phyloP scores from a whole-genome alignment of 2,113 vertebrate genomes.

The Seriola rivoliana region DNA sequence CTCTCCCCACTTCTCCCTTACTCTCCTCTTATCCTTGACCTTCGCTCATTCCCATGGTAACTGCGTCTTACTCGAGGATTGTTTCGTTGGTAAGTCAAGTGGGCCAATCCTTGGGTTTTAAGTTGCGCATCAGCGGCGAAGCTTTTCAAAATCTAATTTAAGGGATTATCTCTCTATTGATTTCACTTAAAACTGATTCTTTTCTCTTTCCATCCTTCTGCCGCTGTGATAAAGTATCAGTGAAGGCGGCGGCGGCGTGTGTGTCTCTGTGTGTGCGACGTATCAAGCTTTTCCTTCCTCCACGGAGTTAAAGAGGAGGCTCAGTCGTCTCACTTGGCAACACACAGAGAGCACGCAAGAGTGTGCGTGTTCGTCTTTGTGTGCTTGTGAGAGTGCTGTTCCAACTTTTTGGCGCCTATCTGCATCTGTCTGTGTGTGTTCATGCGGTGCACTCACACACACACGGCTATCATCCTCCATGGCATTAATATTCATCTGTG shows the following conservation, averaged over 20 bases:
- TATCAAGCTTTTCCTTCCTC: conserved; percentile 50
- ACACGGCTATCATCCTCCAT: conserved; percentile 71
- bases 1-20: conserved; percentile 26
- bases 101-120: conserved; percentile 76
- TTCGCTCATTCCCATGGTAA: conserved; percentile 80
- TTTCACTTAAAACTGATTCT: conserved; percentile 82
- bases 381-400: conserved; percentile 14
- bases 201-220: conserved; percentile 69
- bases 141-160: conserved; percentile 85
- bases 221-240: conserved; percentile 59
- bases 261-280: conserved; percentile 45
- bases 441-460: conserved; percentile 43
- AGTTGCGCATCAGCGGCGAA: conserved; percentile 70
- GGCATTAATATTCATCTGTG: conserved; percentile 82
- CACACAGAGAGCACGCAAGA: conserved; percentile 35
- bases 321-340: conserved; percentile 64
- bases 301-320: conserved; percentile 50
- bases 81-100: conserved; percentile 78
- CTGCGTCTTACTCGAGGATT: conserved; percentile 68
- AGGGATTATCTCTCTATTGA: conserved; percentile 86
- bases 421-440: conserved; percentile 69
- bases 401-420: conserved; percentile 57
- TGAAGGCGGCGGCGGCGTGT: conserved; percentile 23
- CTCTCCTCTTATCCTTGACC: conserved; percentile 74
- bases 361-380: conserved; percentile 52